These are phyloP conservation scores for Pangasianodon gigas DNA, from an alignment of 2,113 vertebrate genomes.

Conservation along the genomic window DNA sequence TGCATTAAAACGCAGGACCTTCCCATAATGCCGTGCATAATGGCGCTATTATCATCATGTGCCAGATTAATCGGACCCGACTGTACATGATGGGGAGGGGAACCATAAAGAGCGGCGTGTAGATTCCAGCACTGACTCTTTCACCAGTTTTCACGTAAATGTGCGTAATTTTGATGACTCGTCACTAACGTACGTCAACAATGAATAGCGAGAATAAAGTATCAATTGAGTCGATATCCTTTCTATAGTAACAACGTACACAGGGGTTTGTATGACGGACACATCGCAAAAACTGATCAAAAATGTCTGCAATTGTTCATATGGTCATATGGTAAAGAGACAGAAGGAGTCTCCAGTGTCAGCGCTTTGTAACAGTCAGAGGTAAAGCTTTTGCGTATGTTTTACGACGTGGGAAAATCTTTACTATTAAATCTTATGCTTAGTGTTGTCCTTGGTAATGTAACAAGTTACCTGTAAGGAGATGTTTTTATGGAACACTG, in stretches of 20 bases:
- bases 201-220: background rate
- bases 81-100: background rate
- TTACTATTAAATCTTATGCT: background rate
- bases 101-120: background rate
- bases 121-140: background rate
- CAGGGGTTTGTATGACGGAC: no score
- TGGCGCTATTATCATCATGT: constrained; percentile 24
- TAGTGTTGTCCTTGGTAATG: no score
- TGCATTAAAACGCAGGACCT: constrained; percentile 33
- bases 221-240: no score
- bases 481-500: no score
- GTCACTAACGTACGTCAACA: background rate
- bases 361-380: no score
- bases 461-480: no score
- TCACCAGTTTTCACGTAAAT: background rate
- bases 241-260: no score
- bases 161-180: background rate
- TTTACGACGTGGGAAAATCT: background rate
- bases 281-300: no score
- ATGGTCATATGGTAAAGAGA: no score
- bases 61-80: constrained; percentile 11
- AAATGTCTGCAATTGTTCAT: no score
- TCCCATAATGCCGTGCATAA: constrained; percentile 29
- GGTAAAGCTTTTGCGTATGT: background rate
- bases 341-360: background rate